Evolutionary conservation across 2,113 vertebrate genomes (phyloP).

Genomic region (Ranitomeya imitator): DNA sequence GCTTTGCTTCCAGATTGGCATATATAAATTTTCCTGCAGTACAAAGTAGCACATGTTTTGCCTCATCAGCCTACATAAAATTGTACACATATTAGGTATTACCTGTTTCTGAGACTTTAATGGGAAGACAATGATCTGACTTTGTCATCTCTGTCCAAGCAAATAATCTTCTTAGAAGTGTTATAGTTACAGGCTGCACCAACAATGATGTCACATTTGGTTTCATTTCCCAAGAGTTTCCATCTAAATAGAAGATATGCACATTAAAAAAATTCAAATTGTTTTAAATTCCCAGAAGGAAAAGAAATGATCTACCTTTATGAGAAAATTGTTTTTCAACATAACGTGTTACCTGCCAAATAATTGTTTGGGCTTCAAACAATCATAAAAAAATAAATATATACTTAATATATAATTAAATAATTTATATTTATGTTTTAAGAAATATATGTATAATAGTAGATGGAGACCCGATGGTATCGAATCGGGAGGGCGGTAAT

Average conservation of each 20-base stretch:
- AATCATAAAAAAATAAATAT: too few species aligned
- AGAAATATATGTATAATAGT: too few species aligned
- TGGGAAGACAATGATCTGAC: conserved; percentile 71
- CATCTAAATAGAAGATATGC: conserved; percentile 67
- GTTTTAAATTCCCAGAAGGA: neutral
- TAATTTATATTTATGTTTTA: too few species aligned
- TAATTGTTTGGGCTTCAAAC: neutral
- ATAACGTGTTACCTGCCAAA: neutral
- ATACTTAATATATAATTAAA: too few species aligned
- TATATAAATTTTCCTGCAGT: too few species aligned
- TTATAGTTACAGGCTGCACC: conserved; percentile 86
- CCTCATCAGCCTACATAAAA: too few species aligned
- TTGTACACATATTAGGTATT: conserved; percentile 52
- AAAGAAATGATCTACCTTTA: neutral
- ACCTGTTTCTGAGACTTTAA: conserved; percentile 78
- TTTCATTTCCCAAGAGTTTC: conserved; percentile 71
- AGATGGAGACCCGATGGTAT: too few species aligned
- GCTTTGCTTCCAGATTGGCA: too few species aligned
- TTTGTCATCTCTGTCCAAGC: conserved; percentile 62
- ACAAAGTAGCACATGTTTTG: too few species aligned
- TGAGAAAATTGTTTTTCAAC: neutral
- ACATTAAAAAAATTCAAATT: conserved; percentile 28
- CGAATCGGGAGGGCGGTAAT: too few species aligned
- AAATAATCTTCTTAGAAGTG: conserved; percentile 77
- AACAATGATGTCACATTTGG: conserved; percentile 79